Evolutionary conservation across 2,888 invertebrate genomes (phyloP), one percentile per base, ranked within the genome.

Genomic region (Formica aserva): DNA sequence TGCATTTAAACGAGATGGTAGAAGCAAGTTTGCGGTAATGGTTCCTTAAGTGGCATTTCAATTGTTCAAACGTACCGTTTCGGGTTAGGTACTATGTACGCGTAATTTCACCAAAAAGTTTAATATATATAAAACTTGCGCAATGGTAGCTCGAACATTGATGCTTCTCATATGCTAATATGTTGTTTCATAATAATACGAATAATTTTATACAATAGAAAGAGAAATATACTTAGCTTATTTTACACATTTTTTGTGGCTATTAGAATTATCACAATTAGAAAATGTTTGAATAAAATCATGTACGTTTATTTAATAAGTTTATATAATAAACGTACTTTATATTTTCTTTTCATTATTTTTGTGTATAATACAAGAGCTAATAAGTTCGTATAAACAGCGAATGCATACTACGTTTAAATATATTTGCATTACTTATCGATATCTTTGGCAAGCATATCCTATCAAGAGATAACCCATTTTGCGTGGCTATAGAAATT

Each of bases 401-500:
- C 29, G 48, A 57, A 60, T 57, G 32, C 18, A 8, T 41, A 52
- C 11, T 52, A 38, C 5, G 18, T 29, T 71, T 32, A 60, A 45
- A 80, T 71, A 35, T 18, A 29, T 35, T 45, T 45, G 15, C 71
- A 60, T 60, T 80, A 45, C 71, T 78, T 78, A 72, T 45, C 60
- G 78, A 60, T 80, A 80, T 80, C 72, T 80, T 80, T 69, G 32
- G 22, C 60, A 60, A 45, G 60, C n/a, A 72, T 72, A 45, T 45
- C 8, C 57, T 38, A 80, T 80, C 78, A 60, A 80, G 78, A 80
- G 78, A 80, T 80, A 80, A 52, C 45, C 22, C 55, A 41, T 80
- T 80, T 80, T 60, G 72, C 35, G 45, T 45, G 29, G 41, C 71
- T 41, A 41, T 71, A 80, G 78, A 80, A 80, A 80, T 80, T 35